A percentile compares a stretch with the other conserved stretches of the same genome.
These are phyloP conservation scores for Dicentrarchus labrax DNA, from an alignment of 2,113 vertebrate genomes.

Conservation along the genomic window DNA sequence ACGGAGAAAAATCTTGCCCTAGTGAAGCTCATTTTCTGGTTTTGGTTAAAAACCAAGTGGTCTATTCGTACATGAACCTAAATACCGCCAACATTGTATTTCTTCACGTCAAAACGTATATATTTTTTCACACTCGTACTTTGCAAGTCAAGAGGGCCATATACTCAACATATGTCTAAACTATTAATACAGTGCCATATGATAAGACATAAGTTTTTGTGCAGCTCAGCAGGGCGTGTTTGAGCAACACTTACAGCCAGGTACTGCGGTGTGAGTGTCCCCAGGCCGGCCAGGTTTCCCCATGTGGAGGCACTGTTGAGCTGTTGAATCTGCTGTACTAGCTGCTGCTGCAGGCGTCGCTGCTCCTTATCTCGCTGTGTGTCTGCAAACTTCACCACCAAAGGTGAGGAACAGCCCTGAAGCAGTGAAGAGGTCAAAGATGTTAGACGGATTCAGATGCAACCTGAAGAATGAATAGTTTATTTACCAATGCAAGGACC, in stretches of 20 bases:
- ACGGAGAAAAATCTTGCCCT: too few relatives aligned
- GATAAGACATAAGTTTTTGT: neutral
- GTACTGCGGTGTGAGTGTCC: conserved; percentile 94
- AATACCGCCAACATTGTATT: neutral
- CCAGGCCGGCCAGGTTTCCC: conserved; percentile 96
- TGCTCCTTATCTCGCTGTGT: conserved; percentile 99
- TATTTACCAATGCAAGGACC: conserved; percentile 33
- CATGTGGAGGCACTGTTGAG: conserved; percentile 97
- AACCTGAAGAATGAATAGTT: conserved; percentile 1
- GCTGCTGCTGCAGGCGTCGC: conserved; percentile 95
- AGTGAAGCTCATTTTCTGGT: neutral
- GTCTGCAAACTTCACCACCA: conserved; percentile 98
- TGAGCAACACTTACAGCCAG: conserved; percentile 91
- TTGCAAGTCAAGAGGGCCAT: neutral
- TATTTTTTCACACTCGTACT: neutral
- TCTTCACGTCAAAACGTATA: neutral
- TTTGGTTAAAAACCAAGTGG: neutral
- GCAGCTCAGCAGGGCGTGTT: neutral
- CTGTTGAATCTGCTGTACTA: conserved; percentile 97
- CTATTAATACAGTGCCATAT: neutral
- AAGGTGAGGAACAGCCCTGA: conserved; percentile 97
- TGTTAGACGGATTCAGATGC: conserved; percentile 27
- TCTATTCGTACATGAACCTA: neutral
- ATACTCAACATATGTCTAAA: neutral
- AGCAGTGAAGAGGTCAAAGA: conserved; percentile 56